A percentile compares a stretch with the other conserved stretches of the same genome.
phyloP scores from a whole-genome alignment of 1,140 invertebrate species.

The Archivesica marissinica region DNA sequence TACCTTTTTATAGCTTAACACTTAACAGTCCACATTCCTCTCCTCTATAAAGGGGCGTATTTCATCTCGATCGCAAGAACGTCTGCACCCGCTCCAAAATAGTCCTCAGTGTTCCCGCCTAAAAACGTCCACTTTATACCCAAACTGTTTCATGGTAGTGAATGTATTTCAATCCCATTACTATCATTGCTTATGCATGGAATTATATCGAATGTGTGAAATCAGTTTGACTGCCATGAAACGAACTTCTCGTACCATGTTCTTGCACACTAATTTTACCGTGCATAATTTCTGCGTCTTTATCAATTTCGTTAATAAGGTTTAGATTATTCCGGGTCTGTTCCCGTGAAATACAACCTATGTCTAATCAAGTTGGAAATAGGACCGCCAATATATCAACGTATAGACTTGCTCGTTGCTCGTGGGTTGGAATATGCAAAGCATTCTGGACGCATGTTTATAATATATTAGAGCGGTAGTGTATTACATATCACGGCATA shows the following conservation, averaged over 20 bases:
- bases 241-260: slow-evolving; percentile 13
- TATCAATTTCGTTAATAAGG: slow-evolving; percentile 62
- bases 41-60: neutral
- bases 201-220: neutral
- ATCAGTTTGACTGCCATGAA: neutral
- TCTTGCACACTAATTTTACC: slow-evolving; percentile 45
- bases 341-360: slow-evolving; percentile 53
- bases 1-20: too few relatives aligned
- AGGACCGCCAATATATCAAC: slow-evolving; percentile 47
- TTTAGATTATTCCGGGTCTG: slow-evolving; percentile 37
- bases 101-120: neutral
- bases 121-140: slow-evolving; percentile 37
- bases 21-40: neutral
- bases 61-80: neutral
- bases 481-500: too few relatives aligned
- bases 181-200: slow-evolving; percentile 16
- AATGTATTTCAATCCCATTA: slow-evolving; percentile 41
- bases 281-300: slow-evolving; percentile 42
- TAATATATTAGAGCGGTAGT: too few relatives aligned
- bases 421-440: neutral
- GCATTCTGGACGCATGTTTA: too few relatives aligned
- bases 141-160: slow-evolving; percentile 39
- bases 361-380: slow-evolving; percentile 52
- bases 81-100: slow-evolving; percentile 19
- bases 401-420: slow-evolving; percentile 31